Evolutionary conservation across 2,888 invertebrate genomes (phyloP), one percentile per base, ranked within the genome.

Genomic region (Eilema sororculum): DNA sequence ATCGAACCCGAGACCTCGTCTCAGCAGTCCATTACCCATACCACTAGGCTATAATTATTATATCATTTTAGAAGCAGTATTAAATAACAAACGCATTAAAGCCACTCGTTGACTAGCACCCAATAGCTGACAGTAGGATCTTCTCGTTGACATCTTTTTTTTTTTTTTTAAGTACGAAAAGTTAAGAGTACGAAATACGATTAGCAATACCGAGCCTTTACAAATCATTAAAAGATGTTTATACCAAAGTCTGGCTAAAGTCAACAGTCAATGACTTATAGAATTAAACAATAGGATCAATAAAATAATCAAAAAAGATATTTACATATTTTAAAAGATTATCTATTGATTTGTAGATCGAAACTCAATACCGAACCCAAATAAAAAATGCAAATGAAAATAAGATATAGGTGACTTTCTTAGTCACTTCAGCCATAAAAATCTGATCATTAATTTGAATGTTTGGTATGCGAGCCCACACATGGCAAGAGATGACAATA

Each of bases 381-480:
- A 70, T 68, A 69, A 72, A 64, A 72, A 66, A 65, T 65, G 41
- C 28, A 70, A 78, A 80, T 80, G 62, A 78, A 67, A 67, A 66
- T 65, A 68, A 71, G 58, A 74, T 72, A 68, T 75, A 67, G 46
- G 67, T 70, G 65, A 70, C 67, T 68, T 69, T 73, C 70, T 70
- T 60, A 70, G 65, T 63, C 33, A 65, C 61, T 71, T 78, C 57
- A 25, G 46, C 62, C 37, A 73, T 73, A 64, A 77, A 77, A 75
- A 83, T 81, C 66, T 74, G 74, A 72, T 64, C 69, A 59, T 65
- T 75, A 79, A 71, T 76, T 69, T 73, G 70, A 64, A 60, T 74
- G 74, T 75, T 33, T 75, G 77, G 82, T 74, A 81, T 74, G 73
- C 64, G 72, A 70, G 65, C 78, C 81, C 80, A 81, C 81, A 76